Evolutionary conservation across 30 jellyfish, hydroid and myxozoan species (phyloP), one percentile per base, ranked within the genome.

Genomic region (Sanderia malayensis): DNA sequence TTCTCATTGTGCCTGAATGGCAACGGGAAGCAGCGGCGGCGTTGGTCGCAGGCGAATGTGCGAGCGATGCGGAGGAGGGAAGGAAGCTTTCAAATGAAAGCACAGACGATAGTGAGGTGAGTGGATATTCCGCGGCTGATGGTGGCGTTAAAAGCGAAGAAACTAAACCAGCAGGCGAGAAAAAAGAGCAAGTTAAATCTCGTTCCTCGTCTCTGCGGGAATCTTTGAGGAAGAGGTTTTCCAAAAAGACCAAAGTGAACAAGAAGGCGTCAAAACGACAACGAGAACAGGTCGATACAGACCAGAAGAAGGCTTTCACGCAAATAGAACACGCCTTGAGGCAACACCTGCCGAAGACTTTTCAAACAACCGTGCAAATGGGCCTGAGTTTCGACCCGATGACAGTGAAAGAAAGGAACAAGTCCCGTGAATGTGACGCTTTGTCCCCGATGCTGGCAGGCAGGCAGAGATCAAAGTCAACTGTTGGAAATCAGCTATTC

Each of bases 331-430:
- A 63, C 29, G 86, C 76, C 11, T 59, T 82, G 44, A 84, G 94
- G 17, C 63, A 81, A 17, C 71, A 82, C 17, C 63, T 82, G 22
- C 94, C 94, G 23, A 71, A 63, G 58, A 82, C 94, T 0, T 44
- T 82, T 32, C 94, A 72, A 23, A 52, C 94, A 10, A 82, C 94
- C 28, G 94, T 82, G 0, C 31, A 58, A 46, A 75, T 82, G 86
- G 94, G 94, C 62, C 79, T 82, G n/a, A 67, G 83, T 63, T 67
- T 72, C 25, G 94, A 82, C 44, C 94, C 94, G 17, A 69, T 82
- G 11, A 82, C 83, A 4, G 70, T 65, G 2, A 71, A 46, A 49
- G 86, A 82, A 52, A 59, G 82, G 57, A 37, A 78, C 52, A 33
- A 31, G 29, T 81, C 70, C 13, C 73, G 88, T 8, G 67, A 76